Evolutionary conservation across 1,140 invertebrate genomes (phyloP).

Genomic region (Xylocopa sonorina): DNA sequence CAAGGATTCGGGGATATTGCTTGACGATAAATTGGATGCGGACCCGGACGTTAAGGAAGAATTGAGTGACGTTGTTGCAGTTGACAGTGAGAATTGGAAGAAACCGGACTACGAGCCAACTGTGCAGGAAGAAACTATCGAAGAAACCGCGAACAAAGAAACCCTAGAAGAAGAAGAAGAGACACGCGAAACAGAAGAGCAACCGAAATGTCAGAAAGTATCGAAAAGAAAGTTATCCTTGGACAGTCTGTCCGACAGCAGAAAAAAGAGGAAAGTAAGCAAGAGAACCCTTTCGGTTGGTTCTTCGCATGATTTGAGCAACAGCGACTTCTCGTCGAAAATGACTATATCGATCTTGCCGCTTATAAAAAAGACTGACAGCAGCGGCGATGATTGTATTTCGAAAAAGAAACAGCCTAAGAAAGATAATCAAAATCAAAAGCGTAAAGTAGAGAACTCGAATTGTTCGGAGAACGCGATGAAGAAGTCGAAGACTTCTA

Average conservation of each 20-base stretch:
- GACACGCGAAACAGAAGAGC: too few species aligned
- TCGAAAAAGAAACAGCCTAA: slow-evolving; percentile 72
- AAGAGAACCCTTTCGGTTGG: slow-evolving; percentile 77
- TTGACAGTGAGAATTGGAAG: slow-evolving; percentile 74
- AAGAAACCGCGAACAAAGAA: slow-evolving; percentile 62
- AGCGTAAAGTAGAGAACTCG: slow-evolving; percentile 63
- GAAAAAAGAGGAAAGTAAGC: slow-evolving; percentile 74
- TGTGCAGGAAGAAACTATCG: slow-evolving; percentile 73
- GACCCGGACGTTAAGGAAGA: slow-evolving; percentile 79
- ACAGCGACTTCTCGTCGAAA: slow-evolving; percentile 28
- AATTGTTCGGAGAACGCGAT: slow-evolving; percentile 45
- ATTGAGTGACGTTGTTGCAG: slow-evolving; percentile 71
- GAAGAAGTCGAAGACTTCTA: slow-evolving; percentile 71
- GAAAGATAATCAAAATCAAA: slow-evolving; percentile 58
- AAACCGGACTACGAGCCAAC: slow-evolving; percentile 79
- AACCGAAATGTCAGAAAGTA: slow-evolving; percentile 83
- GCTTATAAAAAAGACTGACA: slow-evolving; percentile 42
- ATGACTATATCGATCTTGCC: slow-evolving; percentile 47
- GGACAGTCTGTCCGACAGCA: slow-evolving; percentile 73
- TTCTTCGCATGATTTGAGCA: slow-evolving; percentile 60
- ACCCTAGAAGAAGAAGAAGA: slow-evolving; percentile 45
- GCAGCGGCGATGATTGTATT: slow-evolving; percentile 32
- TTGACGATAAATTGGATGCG: slow-evolving; percentile 78
- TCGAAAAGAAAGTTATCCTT: slow-evolving; percentile 77
- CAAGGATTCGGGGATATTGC: slow-evolving; percentile 78